phyloP scores from a whole-genome alignment of 1,140 invertebrate genomes.

The Nephila pilipes region DNA sequence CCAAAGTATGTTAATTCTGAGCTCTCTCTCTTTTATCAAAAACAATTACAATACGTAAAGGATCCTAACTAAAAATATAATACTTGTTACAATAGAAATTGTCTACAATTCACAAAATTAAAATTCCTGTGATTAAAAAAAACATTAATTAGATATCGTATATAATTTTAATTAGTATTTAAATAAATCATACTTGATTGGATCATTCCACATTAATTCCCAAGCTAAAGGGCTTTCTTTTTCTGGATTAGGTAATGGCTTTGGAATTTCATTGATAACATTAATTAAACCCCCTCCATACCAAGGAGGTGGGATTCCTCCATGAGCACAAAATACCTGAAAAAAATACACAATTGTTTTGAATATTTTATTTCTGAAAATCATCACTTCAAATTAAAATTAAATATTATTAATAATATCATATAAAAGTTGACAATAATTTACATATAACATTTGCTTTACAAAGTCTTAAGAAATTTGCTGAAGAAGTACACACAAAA shows the following conservation, averaged over 20 bases:
- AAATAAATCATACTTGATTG: slow-evolving; percentile 83
- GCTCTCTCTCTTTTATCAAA: too few relatives aligned
- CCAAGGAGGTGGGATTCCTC: slow-evolving; percentile 86
- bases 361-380: background rate
- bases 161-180: background rate
- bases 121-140: background rate
- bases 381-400: too few relatives aligned
- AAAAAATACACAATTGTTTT: slow-evolving; percentile 22
- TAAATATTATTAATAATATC: too few relatives aligned
- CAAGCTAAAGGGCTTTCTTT: slow-evolving; percentile 86
- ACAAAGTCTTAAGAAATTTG: too few relatives aligned
- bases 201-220: slow-evolving; percentile 91
- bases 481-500: too few relatives aligned
- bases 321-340: slow-evolving; percentile 88
- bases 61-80: too few relatives aligned
- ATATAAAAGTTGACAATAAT: too few relatives aligned
- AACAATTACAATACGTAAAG: too few relatives aligned
- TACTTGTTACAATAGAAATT: too few relatives aligned
- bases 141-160: background rate
- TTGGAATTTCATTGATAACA: slow-evolving; percentile 85
- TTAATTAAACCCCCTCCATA: slow-evolving; percentile 83
- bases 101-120: background rate
- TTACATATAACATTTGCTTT: too few relatives aligned
- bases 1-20: too few relatives aligned
- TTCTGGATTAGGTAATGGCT: slow-evolving; percentile 85